Evolutionary conservation across 2,113 vertebrate species (phyloP).

Genomic region (Leucopsar rothschildi): DNA sequence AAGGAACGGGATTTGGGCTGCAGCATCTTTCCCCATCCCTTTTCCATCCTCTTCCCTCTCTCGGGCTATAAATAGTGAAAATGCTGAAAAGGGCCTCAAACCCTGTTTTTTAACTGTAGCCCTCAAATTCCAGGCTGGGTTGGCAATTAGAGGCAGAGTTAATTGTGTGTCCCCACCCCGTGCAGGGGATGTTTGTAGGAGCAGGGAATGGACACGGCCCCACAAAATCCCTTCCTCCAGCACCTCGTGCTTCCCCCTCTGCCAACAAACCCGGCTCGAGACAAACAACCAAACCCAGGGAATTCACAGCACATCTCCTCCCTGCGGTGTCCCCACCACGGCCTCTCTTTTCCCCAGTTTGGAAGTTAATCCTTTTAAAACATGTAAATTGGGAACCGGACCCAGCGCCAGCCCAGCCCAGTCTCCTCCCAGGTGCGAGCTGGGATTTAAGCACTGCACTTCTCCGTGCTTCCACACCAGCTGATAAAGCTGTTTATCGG

Average conservation of each 20-base stretch:
- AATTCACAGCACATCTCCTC: neutral
- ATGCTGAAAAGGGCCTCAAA: neutral
- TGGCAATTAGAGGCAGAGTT: neutral
- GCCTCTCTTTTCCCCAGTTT: neutral
- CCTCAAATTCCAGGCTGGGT: neutral
- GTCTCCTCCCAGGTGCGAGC: neutral
- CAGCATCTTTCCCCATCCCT: neutral
- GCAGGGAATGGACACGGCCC: neutral
- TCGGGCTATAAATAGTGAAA: fast-evolving
- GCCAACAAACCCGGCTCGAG: neutral
- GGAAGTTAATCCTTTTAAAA: conserved; percentile 53
- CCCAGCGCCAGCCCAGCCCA: neutral
- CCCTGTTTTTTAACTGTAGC: neutral
- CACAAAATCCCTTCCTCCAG: fast-evolving
- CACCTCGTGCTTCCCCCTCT: neutral
- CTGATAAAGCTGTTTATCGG: neutral
- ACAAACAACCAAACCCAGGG: neutral
- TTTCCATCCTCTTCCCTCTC: neutral
- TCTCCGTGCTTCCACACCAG: neutral
- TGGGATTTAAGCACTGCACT: neutral
- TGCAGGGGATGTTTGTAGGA: neutral
- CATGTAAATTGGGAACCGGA: conserved; percentile 3
- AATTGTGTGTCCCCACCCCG: neutral
- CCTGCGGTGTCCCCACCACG: fast-evolving
- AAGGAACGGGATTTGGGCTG: neutral